Evolutionary conservation across 2,888 invertebrate genomes (phyloP).

Genomic region (Sarcophaga caerulescens): DNA sequence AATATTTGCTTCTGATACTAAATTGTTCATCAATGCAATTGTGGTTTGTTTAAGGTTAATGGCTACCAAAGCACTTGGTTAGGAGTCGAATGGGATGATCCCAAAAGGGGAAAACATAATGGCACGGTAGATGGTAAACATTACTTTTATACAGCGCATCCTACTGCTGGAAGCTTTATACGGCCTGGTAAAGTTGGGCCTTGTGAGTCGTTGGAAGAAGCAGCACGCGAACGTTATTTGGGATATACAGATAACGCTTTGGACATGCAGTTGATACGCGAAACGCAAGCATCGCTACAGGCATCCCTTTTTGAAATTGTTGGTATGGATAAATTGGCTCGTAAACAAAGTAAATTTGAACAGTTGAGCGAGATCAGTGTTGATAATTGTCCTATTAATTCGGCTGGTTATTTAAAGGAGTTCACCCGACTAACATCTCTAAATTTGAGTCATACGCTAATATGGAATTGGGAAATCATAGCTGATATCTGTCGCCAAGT

Average conservation of each 20-base stretch:
- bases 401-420: constrained; percentile 85
- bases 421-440: constrained; percentile 76
- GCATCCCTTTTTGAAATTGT: constrained; percentile 93
- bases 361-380: constrained; percentile 78
- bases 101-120: constrained; percentile 94
- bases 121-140: constrained; percentile 90
- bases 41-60: constrained; percentile 81
- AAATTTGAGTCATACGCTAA: constrained; percentile 78
- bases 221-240: constrained; percentile 87
- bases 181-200: constrained; percentile 90
- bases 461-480: constrained; percentile 81
- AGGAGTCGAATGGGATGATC: constrained; percentile 98
- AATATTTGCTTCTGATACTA: not conserved
- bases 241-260: constrained; percentile 82
- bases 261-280: constrained; percentile 84
- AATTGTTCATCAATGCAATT: not conserved
- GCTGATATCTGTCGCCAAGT: constrained; percentile 79
- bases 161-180: constrained; percentile 94
- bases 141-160: constrained; percentile 90
- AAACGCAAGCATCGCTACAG: constrained; percentile 87
- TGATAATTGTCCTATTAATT: constrained; percentile 82
- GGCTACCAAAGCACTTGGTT: constrained; percentile 90
- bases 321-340: constrained; percentile 92
- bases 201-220: constrained; percentile 87
- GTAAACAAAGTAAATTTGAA: constrained; percentile 82